Conservation (phyloP, 2,888 invertebrate genomes). For the Drosophila neutralis region DNA sequence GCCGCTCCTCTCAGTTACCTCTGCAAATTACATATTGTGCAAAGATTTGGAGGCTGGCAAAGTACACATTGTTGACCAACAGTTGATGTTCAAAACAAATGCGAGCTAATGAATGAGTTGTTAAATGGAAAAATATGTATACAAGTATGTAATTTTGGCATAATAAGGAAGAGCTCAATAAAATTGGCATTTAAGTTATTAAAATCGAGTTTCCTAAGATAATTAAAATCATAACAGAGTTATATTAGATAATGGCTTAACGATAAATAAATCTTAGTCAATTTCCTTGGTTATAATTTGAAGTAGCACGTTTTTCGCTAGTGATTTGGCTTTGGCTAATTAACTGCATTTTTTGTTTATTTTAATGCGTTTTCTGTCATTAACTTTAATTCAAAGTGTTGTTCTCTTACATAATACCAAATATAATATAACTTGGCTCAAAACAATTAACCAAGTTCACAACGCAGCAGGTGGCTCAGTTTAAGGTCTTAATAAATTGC, state of each 20-base stretch:
- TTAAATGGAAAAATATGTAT: not conserved
- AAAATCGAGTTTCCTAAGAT: not conserved
- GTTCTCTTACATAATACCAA: not conserved
- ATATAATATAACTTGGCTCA: conserved; percentile 4
- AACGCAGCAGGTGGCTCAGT: conserved; percentile 10
- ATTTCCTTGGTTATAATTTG: not conserved
- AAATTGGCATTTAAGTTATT: not conserved
- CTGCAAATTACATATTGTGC: conserved; percentile 48
- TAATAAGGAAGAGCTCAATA: not conserved
- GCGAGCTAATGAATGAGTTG: not conserved
- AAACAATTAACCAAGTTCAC: conserved; percentile 35
- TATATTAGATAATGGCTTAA: not conserved
- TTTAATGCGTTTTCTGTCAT: not conserved
- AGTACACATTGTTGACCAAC: conserved; percentile 27
- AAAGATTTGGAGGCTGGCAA: conserved; percentile 34
- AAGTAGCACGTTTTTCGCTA: not conserved
- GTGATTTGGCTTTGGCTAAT: not conserved
- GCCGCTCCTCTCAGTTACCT: conserved; percentile 42
- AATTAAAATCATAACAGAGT: not conserved
- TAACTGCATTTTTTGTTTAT: no score
- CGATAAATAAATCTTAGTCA: no score
- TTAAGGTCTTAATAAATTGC: conserved; percentile 24
- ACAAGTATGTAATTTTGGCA: not conserved
- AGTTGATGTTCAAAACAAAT: conserved; percentile 1
- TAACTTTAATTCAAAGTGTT: not conserved